These are phyloP conservation scores for Turdus rufiventris DNA, from an alignment of 2,113 vertebrate species.

Conservation along the genomic window DNA sequence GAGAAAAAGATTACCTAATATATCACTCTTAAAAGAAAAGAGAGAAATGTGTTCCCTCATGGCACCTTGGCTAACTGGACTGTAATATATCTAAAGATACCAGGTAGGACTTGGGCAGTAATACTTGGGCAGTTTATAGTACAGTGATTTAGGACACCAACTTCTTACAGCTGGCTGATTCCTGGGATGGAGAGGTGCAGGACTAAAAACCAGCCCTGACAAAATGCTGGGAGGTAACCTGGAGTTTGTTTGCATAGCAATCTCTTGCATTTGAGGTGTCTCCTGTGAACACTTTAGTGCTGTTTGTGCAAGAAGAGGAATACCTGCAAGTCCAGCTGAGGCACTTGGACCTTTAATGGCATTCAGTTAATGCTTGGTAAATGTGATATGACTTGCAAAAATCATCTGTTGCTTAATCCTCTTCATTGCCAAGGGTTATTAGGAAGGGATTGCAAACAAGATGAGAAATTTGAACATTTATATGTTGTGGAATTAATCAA, in stretches of 20 bases:
- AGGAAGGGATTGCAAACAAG: not conserved
- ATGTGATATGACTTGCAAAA: not conserved
- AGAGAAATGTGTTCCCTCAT: not conserved
- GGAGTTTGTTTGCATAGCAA: not conserved
- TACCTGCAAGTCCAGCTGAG: not conserved
- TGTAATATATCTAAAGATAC: not conserved
- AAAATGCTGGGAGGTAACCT: not conserved
- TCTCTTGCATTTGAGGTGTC: not conserved
- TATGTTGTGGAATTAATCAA: not conserved
- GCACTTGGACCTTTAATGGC: not conserved
- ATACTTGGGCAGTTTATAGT: not conserved
- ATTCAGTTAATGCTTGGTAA: not conserved
- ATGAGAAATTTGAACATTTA: not conserved
- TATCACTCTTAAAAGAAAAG: not conserved
- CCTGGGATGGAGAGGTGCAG: not conserved
- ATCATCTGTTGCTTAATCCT: conserved; percentile 17
- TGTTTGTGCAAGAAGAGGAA: not conserved
- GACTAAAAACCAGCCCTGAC: not conserved
- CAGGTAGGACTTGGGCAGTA: not conserved
- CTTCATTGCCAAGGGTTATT: not conserved
- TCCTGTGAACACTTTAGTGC: not conserved
- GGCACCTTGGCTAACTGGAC: not conserved
- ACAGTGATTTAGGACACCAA: not conserved
- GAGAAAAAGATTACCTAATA: not conserved
- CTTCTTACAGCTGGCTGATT: not conserved